Base-by-base conservation (phyloP, 2,113 vertebrate genomes). In the Holacanthus passer region DNA sequence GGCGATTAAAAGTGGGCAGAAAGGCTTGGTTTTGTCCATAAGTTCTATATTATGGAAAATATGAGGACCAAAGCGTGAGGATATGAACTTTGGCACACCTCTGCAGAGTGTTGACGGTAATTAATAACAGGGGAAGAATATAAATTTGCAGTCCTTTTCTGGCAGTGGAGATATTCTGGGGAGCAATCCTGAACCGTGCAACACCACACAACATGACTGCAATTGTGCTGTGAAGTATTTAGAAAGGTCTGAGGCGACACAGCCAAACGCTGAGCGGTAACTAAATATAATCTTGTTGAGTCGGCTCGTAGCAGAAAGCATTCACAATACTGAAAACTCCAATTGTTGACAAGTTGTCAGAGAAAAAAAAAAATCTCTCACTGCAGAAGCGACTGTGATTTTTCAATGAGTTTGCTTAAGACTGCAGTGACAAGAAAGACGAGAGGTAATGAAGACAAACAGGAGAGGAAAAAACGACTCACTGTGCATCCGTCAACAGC, bases 361-460 rank as follows among this genome's bases (percentile, higher is more conserved):
- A 8, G 4, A 71, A 31, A 79, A 74, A 75, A 22, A n/a, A n/a
- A n/a, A n/a, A n/a, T 32, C 32, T 71, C 81, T 83, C 70, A 77
- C 60, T 58, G 48, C 64, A 74, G 59, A 69, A 73, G 48, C 79
- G 47, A 31, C 55, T 58, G 60, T 70, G 48, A 53, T 52, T 20
- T 82, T 77, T 85, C 55, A 69, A 22, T 55, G 50, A 55, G 39
- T 87, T 86, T 67, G 53, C 27, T 0, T 72, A 89, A 84, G 50
- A 79, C 56, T 77, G 72, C n/a, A 68, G 72, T 83, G 84, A 89
- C 81, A 89, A 85, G 86, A 83, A 76, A 87, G 27, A 88, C 27
- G 31, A 79, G 77, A 77, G 56, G 80, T 73, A 87, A 87, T 86
- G 73, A 89, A 90, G 86, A 88, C 78, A 79, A 89, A 89, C 62